phyloP scores from a whole-genome alignment of 35 echinoderm and acorn worm species.

The Eucidaris tribuloides region DNA sequence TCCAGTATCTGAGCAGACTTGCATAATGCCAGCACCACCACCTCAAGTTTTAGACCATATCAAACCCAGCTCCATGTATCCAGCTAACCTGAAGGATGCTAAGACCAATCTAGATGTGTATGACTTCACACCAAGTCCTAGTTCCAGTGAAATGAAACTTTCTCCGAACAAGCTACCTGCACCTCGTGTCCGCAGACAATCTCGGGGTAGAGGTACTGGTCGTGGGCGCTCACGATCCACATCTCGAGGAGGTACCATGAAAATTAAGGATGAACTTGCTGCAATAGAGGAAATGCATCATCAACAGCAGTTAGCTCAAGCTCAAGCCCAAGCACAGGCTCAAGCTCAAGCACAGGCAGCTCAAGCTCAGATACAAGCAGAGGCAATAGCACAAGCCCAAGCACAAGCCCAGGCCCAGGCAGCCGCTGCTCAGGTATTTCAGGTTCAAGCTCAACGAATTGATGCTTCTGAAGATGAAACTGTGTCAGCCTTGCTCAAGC shows the following conservation, averaged over 20 bases:
- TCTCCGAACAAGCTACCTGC: neutral
- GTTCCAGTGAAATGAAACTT: constrained; percentile 10
- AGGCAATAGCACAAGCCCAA: too few relatives aligned
- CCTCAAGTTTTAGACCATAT: constrained; percentile 18
- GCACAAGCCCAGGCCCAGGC: constrained; percentile 5
- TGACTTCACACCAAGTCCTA: constrained; percentile 47
- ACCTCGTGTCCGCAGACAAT: neutral
- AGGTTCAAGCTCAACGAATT: neutral
- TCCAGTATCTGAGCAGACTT: neutral
- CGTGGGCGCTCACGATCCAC: constrained; percentile 29
- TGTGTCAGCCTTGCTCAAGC: constrained; percentile 34
- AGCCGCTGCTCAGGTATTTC: neutral
- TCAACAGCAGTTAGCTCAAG: neutral
- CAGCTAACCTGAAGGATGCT: neutral
- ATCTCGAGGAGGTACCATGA: constrained; percentile 33
- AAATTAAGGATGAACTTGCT: constrained; percentile 25
- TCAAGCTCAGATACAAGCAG: neutral
- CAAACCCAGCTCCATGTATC: constrained; percentile 19
- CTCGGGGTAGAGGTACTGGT: constrained; percentile 38
- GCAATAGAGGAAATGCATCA: neutral
- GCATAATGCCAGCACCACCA: constrained; percentile 9
- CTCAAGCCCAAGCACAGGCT: constrained; percentile 5
- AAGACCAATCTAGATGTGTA: constrained; percentile 42
- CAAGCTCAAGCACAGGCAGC: neutral
- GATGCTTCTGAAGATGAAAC: constrained; percentile 22